Evolutionary conservation across 2,888 invertebrate genomes (phyloP).

Genomic region (Enchytraeus crypticus): DNA sequence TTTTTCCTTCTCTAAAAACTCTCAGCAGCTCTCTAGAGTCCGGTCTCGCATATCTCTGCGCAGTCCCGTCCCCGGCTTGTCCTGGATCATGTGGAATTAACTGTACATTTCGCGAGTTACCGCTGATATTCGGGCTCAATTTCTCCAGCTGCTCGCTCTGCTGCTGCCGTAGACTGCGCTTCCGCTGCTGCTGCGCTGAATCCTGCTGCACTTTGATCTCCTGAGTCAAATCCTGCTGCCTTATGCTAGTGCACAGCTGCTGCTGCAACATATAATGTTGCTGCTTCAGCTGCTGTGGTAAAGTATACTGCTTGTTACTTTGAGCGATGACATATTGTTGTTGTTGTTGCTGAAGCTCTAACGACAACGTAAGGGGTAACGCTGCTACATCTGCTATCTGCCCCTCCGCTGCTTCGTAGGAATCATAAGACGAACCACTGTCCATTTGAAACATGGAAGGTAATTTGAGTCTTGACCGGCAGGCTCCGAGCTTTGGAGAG

Average conservation of each 20-base stretch:
- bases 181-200: not conserved
- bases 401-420: slow-evolving; percentile 9
- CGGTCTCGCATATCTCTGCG: not conserved
- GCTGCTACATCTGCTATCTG: not conserved
- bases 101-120: too few species aligned
- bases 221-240: too few species aligned
- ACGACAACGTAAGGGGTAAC: too few species aligned
- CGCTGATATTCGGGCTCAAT: too few species aligned
- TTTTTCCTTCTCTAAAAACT: not conserved
- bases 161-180: slow-evolving; percentile 1
- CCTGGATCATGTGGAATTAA: too few species aligned
- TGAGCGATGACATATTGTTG: not conserved
- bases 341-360: not conserved
- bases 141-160: not conserved
- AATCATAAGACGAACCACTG: slow-evolving; percentile 23
- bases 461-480: slow-evolving; percentile 11
- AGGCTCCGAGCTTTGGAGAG: slow-evolving; percentile 1
- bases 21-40: not conserved
- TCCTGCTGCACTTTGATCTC: too few species aligned
- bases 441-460: slow-evolving; percentile 23
- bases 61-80: not conserved
- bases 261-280: not conserved
- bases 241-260: too few species aligned
- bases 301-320: not conserved
- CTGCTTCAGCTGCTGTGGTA: not conserved